A percentile compares a stretch with the other conserved stretches of the same genome.
phyloP scores from a whole-genome alignment of 2,888 invertebrate genomes.

The Hecatera dysodea region DNA sequence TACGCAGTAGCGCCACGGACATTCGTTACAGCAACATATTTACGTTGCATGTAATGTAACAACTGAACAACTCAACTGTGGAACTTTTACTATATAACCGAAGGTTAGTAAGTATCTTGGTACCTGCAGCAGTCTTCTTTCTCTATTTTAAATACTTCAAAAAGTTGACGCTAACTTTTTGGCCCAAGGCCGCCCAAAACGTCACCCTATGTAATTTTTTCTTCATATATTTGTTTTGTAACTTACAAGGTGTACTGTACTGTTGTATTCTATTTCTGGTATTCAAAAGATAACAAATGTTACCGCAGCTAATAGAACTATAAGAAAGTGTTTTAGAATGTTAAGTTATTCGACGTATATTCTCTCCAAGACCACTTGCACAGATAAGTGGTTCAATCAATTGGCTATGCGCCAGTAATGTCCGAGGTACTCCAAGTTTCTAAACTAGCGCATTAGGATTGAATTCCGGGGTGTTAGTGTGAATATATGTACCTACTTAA shows the following conservation, averaged over 20 bases:
- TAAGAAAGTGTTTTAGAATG: constrained; percentile 36
- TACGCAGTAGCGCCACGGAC: not conserved
- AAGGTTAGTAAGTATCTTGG: not conserved
- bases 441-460: constrained; percentile 23
- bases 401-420: constrained; percentile 33
- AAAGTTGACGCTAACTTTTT: too few relatives aligned
- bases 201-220: too few relatives aligned
- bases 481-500: not conserved
- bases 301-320: constrained; percentile 16
- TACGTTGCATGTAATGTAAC: not conserved
- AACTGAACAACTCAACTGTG: not conserved
- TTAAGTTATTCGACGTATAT: constrained; percentile 27
- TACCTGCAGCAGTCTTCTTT: too few relatives aligned
- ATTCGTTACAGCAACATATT: constrained; percentile 9
- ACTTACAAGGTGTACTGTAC: too few relatives aligned
- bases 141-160: too few relatives aligned
- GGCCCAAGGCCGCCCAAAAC: too few relatives aligned
- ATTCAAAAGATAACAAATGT: constrained; percentile 23
- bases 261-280: too few relatives aligned
- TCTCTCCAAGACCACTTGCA: constrained; percentile 19
- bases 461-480: not conserved
- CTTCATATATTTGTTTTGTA: too few relatives aligned
- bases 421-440: constrained; percentile 31
- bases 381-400: constrained; percentile 35
- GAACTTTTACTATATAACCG: constrained; percentile 3